These are phyloP conservation scores for Agelas oroides DNA, from an alignment of 37 sponge, comb jelly and placozoan species.

Conservation along the genomic window DNA sequence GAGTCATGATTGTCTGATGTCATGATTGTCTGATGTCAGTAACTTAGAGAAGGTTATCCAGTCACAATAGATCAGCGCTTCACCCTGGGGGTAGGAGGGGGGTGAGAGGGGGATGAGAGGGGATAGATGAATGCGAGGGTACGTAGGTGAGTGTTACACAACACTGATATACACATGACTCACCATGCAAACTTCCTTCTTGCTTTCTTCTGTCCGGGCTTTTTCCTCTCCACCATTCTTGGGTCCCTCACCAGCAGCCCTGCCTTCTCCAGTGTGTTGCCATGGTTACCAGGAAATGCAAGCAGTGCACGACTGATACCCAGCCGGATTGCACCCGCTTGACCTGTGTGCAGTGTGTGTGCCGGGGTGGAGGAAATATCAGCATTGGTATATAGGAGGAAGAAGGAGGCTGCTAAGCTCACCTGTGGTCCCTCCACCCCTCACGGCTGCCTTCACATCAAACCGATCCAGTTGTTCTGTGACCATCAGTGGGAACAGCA, in stretches of 20 bases:
- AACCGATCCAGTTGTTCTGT: slow-evolving; percentile 39
- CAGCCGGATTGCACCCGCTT: slow-evolving; percentile 84
- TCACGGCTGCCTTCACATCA: slow-evolving; percentile 52
- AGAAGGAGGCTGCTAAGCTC: background rate
- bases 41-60: no score
- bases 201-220: slow-evolving; percentile 93
- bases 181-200: slow-evolving; percentile 92
- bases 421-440: slow-evolving; percentile 81
- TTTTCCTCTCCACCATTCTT: slow-evolving; percentile 85
- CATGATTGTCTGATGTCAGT: no score
- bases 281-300: slow-evolving; percentile 48
- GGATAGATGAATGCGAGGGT: no score
- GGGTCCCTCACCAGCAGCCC: slow-evolving; percentile 76
- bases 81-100: no score
- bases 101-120: no score
- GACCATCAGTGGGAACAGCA: slow-evolving; percentile 70
- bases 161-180: background rate
- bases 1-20: no score
- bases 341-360: slow-evolving; percentile 60
- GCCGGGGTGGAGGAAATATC: no score
- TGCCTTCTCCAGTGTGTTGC: slow-evolving; percentile 17
- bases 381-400: no score
- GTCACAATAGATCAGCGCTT: no score
- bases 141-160: no score
- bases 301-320: slow-evolving; percentile 76